These are phyloP conservation scores for Hirundo rustica DNA, from an alignment of 2,797 vertebrate species.

Conservation along the genomic window DNA sequence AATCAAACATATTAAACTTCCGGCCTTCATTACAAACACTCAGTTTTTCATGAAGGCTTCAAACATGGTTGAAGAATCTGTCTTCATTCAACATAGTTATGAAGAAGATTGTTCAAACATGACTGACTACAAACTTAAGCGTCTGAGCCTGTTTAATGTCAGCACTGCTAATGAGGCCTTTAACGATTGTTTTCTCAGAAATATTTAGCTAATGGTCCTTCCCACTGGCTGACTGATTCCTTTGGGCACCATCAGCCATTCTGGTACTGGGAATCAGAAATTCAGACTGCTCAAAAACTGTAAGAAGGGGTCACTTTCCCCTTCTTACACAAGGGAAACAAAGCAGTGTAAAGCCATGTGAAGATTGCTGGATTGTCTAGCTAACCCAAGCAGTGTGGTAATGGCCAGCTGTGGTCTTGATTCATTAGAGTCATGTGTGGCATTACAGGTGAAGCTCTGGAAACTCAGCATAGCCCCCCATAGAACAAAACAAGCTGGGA, in stretches of 20 bases:
- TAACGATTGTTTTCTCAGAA: conserved; percentile 4
- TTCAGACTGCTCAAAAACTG: neutral
- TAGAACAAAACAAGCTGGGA: neutral
- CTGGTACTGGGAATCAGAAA: neutral
- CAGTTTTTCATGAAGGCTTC: neutral
- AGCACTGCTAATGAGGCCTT: neutral
- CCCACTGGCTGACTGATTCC: neutral
- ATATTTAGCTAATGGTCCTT: neutral
- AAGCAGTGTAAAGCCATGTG: neutral
- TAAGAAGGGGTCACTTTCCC: neutral
- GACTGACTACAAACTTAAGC: neutral
- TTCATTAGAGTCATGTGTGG: neutral
- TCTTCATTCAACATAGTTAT: neutral
- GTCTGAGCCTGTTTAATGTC: neutral
- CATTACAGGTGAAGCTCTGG: neutral
- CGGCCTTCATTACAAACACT: neutral
- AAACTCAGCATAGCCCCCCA: neutral
- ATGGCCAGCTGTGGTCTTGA: neutral
- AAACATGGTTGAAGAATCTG: neutral
- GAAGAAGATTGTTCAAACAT: neutral
- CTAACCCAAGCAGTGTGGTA: neutral
- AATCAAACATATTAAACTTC: neutral
- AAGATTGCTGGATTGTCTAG: neutral
- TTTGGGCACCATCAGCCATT: neutral
- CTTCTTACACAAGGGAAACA: neutral